A percentile compares a stretch with the other conserved stretches of the same genome.
Evolutionary conservation across 2,797 vertebrate species (phyloP).

Genomic region (Rhinoraja longicauda): DNA sequence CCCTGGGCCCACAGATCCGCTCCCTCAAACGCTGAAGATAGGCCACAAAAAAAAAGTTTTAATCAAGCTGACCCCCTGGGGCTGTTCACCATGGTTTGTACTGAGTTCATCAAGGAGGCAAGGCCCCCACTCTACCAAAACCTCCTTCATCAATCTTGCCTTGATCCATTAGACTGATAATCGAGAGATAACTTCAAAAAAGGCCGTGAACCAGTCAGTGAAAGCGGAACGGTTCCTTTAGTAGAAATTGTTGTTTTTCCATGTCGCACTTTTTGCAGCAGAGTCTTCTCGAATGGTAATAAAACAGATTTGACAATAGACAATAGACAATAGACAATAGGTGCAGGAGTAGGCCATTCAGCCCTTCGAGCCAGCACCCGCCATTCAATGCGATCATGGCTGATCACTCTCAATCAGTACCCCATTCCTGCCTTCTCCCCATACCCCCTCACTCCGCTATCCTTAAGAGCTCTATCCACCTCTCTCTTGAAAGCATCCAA

Average conservation of each 20-base stretch:
- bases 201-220: background rate
- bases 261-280: background rate
- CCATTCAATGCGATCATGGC: no score
- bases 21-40: background rate
- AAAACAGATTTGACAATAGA: no score
- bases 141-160: slow-evolving; percentile 9
- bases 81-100: background rate
- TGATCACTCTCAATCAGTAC: no score
- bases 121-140: background rate
- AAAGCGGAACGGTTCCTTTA: background rate
- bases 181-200: background rate
- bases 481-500: no score
- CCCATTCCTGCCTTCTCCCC: no score
- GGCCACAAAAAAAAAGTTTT: background rate
- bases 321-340: no score
- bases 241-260: background rate
- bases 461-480: no score
- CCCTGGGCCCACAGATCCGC: background rate
- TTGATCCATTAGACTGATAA: background rate
- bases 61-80: background rate
- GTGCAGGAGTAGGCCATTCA: no score
- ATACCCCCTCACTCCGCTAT: no score
- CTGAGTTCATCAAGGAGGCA: slow-evolving; percentile 26
- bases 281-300: background rate
- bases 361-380: no score